Conservation (phyloP, 2,797 vertebrate genomes). For the Intellagama lesueurii region DNA sequence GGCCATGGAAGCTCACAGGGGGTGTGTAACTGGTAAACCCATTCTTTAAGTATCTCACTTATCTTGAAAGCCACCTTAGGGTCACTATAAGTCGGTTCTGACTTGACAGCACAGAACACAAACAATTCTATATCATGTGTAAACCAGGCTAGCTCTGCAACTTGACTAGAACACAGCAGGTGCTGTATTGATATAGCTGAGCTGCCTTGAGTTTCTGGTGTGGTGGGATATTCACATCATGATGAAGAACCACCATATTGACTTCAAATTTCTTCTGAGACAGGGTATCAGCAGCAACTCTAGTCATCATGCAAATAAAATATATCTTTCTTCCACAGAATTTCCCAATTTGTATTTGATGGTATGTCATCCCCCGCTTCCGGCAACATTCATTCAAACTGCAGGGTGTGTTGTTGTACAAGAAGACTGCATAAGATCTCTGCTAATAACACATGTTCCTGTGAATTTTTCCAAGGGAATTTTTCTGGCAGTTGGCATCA, state of each 20-base stretch:
- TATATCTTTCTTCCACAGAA: neutral
- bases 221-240: neutral
- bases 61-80: too few species aligned
- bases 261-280: neutral
- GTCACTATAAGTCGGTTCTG: too few species aligned
- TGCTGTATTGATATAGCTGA: neutral
- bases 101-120: too few species aligned
- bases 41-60: too few species aligned
- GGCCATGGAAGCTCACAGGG: too few species aligned
- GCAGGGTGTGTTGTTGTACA: neutral
- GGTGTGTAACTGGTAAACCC: too few species aligned
- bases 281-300: neutral
- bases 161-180: too few species aligned
- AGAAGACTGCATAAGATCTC: conserved; percentile 22
- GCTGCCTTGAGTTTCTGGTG: neutral
- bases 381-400: neutral
- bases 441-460: conserved; percentile 2
- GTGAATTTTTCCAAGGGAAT: conserved; percentile 55
- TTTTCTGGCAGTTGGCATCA: conserved; percentile 57
- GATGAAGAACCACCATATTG: neutral
- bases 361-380: neutral
- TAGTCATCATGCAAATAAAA: neutral
- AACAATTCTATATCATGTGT: too few species aligned
- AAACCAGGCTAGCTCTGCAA: too few species aligned
- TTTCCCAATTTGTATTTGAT: neutral